These are phyloP conservation scores for Calyptommatus sinebrachiatus DNA, from an alignment of 2,113 vertebrate species.

Conservation along the genomic window DNA sequence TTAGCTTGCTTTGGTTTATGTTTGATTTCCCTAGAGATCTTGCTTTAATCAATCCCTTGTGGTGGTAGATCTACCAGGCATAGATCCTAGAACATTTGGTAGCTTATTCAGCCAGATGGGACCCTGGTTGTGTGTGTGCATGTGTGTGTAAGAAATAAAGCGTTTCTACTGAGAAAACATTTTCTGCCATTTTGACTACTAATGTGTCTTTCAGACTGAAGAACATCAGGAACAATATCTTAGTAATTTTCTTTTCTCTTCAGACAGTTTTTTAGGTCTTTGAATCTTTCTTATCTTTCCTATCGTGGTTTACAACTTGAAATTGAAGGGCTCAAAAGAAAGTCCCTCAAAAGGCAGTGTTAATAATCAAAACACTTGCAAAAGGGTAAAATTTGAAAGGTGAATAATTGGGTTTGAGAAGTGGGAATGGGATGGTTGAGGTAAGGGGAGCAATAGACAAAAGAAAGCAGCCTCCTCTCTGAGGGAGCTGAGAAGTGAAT, in stretches of 20 bases:
- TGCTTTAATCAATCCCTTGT: slow-evolving; percentile 15
- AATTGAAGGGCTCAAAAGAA: slow-evolving; percentile 63
- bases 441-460: slow-evolving; percentile 47
- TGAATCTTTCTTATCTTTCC: slow-evolving; percentile 56
- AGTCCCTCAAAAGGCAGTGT: slow-evolving; percentile 63
- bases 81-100: neutral
- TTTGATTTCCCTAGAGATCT: slow-evolving; percentile 13
- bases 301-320: slow-evolving; percentile 63
- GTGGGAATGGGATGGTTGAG: neutral
- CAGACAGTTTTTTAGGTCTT: slow-evolving; percentile 59
- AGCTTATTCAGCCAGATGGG: neutral
- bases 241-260: slow-evolving; percentile 35
- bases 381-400: slow-evolving; percentile 66
- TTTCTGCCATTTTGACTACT: neutral
- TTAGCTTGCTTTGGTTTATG: slow-evolving; percentile 21
- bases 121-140: neutral
- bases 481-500: slow-evolving; percentile 11
- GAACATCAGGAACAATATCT: slow-evolving; percentile 34
- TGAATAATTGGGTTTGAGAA: slow-evolving; percentile 64
- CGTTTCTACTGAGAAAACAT: too few species aligned
- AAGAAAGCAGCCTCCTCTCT: slow-evolving; percentile 38
- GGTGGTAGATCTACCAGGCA: neutral
- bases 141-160: too few species aligned
- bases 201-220: neutral
- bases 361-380: slow-evolving; percentile 72